Evolutionary conservation across 2,113 vertebrate genomes (phyloP).

Genomic region (Origma solitaria): DNA sequence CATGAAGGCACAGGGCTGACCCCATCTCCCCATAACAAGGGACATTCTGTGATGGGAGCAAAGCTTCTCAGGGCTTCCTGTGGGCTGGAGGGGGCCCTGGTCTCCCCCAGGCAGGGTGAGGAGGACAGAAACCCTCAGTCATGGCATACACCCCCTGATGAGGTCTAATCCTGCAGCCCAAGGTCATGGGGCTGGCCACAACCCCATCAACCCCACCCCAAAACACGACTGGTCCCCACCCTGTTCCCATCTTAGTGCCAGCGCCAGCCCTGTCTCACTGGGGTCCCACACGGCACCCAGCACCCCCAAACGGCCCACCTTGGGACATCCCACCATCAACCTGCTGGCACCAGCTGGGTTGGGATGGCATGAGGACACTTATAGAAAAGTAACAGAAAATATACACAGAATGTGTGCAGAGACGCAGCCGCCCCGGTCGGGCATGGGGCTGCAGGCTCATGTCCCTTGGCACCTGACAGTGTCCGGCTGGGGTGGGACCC

Average conservation of each 20-base stretch:
- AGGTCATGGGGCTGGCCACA: rapidly evolving
- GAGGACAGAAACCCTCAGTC: background rate
- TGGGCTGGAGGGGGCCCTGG: background rate
- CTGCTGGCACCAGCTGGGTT: background rate
- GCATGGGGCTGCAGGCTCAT: background rate
- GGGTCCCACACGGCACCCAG: background rate
- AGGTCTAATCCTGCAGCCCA: background rate
- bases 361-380: background rate
- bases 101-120: background rate
- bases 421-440: rapidly evolving
- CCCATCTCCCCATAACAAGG: background rate
- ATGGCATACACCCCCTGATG: background rate
- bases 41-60: background rate
- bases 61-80: background rate
- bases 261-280: background rate
- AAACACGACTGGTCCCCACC: background rate
- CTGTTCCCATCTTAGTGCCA: background rate
- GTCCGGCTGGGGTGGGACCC: background rate
- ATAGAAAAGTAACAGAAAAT: background rate
- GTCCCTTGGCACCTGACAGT: rapidly evolving
- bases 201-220: background rate
- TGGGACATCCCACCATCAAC: background rate
- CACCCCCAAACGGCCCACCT: background rate
- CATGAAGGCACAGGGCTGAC: background rate
- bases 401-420: background rate